A percentile compares a stretch with the other conserved stretches of the same genome.
Evolutionary conservation across 2,113 vertebrate genomes (phyloP).

Genomic region (Clarias magur): DNA sequence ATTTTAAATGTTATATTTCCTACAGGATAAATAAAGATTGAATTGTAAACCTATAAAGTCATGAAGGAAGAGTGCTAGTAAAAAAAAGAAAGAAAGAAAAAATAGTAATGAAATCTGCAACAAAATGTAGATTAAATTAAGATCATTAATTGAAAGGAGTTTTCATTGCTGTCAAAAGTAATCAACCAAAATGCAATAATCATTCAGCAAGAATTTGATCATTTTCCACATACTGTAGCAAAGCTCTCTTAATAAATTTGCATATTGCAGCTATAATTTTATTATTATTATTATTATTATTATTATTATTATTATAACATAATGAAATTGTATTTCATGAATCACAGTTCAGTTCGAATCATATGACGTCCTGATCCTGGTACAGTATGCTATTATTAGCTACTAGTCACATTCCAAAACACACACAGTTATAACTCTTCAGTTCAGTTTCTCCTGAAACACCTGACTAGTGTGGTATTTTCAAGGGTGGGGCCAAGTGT

Average conservation of each 20-base stretch:
- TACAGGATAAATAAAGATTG: neutral
- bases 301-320: neutral
- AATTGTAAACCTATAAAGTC: neutral
- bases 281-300: neutral
- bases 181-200: neutral
- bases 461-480: neutral
- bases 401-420: neutral
- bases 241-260: neutral
- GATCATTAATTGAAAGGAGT: neutral
- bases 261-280: neutral
- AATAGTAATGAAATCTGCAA: neutral
- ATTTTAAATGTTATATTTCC: neutral
- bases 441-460: neutral
- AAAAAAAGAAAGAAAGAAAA: neutral
- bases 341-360: neutral
- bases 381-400: neutral
- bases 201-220: neutral
- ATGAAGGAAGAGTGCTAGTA: neutral
- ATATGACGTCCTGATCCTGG: neutral
- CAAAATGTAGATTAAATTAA: neutral
- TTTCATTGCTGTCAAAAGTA: neutral
- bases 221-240: too few species aligned
- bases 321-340: neutral
- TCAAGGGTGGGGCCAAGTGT: neutral
- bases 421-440: neutral